These are phyloP conservation scores for Scaptomyza polygonia DNA, from an alignment of 2,888 invertebrate species.

Conservation along the genomic window DNA sequence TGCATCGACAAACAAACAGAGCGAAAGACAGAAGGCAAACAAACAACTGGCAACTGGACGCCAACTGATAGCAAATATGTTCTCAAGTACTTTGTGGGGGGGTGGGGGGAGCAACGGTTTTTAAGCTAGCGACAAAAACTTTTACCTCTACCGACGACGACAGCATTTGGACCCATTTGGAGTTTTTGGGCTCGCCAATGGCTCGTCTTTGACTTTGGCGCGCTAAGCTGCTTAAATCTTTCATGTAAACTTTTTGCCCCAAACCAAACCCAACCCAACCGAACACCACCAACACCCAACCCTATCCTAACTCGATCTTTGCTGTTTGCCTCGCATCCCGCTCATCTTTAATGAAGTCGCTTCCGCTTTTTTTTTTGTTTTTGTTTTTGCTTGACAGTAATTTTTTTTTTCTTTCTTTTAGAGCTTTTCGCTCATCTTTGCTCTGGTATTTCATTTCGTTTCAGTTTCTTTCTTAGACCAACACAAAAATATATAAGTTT, in stretches of 20 bases:
- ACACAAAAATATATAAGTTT: slow-evolving; percentile 45
- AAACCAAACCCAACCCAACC: slow-evolving; percentile 1
- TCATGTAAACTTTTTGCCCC: slow-evolving; percentile 73
- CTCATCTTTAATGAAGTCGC: slow-evolving; percentile 72
- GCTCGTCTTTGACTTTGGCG: slow-evolving; percentile 65
- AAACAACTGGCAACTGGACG: slow-evolving; percentile 67
- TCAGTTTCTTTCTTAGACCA: slow-evolving; percentile 2
- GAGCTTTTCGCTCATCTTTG: slow-evolving; percentile 40
- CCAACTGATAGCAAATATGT: slow-evolving; percentile 80
- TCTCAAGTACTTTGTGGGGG: slow-evolving; percentile 71
- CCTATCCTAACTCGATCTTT: slow-evolving; percentile 44
- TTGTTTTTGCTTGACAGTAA: slow-evolving; percentile 24
- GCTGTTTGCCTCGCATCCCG: slow-evolving; percentile 21
- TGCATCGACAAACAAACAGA: slow-evolving; percentile 58
- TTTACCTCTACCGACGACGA: slow-evolving; percentile 57
- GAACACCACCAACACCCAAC: neutral
- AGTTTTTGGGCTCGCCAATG: slow-evolving; percentile 40
- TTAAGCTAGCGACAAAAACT: slow-evolving; percentile 75
- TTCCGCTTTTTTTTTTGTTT: slow-evolving; percentile 41
- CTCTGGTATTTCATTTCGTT: slow-evolving; percentile 47
- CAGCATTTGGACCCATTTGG: slow-evolving; percentile 8
- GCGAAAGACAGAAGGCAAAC: slow-evolving; percentile 24
- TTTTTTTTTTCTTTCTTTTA: slow-evolving; percentile 17
- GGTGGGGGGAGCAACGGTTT: slow-evolving; percentile 66
- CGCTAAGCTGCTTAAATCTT: slow-evolving; percentile 79